A percentile compares a stretch with the other conserved stretches of the same genome.
These are phyloP conservation scores for Montipora foliosa DNA, from an alignment of 64 coral and sea anemone species.

Conservation along the genomic window DNA sequence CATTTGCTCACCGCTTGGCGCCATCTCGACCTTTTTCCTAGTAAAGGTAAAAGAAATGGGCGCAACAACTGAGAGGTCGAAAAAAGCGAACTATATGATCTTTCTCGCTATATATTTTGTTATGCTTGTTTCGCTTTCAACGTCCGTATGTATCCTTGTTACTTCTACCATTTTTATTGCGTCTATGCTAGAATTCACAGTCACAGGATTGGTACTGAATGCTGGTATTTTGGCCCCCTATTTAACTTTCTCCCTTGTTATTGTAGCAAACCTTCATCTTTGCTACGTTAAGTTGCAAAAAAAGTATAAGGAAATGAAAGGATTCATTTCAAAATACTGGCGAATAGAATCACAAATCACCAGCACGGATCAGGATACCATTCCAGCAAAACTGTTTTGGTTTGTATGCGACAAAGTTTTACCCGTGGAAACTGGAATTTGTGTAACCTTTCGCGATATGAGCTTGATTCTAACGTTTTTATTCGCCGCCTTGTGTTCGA, in stretches of 20 bases:
- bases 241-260: no score
- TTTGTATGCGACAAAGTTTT: slow-evolving; percentile 10
- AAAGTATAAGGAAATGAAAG: background rate
- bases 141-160: no score
- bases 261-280: no score
- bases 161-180: background rate
- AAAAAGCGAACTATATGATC: no score
- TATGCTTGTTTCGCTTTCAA: accelerated
- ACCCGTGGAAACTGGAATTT: background rate
- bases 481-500: background rate
- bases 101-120: background rate
- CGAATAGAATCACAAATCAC: background rate
- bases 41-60: no score
- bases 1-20: no score
- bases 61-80: no score
- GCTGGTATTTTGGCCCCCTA: background rate
- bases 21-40: accelerated
- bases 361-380: background rate
- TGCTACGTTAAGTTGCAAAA: background rate
- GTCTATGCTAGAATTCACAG: background rate
- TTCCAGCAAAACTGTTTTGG: background rate
- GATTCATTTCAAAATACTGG: background rate
- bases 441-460: background rate
- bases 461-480: background rate
- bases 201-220: background rate